These are phyloP conservation scores for Tetrao urogallus DNA, from an alignment of 2,113 vertebrate genomes.

Conservation along the genomic window DNA sequence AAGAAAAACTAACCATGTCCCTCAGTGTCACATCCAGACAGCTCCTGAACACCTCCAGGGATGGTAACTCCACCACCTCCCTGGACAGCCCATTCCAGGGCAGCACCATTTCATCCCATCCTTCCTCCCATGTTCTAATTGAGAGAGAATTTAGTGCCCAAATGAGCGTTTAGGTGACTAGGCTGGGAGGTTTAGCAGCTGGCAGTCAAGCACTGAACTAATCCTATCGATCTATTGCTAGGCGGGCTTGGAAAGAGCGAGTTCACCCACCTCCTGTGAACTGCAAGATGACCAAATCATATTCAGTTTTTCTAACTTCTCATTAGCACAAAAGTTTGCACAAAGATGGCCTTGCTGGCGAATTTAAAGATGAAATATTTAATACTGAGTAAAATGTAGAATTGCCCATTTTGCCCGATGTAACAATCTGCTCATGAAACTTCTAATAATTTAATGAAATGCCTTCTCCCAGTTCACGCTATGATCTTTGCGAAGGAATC, in stretches of 20 bases:
- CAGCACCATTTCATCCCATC: background rate
- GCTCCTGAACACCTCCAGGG: too few species aligned
- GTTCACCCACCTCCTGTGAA: background rate
- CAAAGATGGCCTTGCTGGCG: background rate
- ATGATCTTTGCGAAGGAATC: background rate
- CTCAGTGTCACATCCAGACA: too few species aligned
- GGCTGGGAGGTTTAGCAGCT: background rate
- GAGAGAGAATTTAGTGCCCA: background rate
- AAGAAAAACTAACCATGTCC: too few species aligned
- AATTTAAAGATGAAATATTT: background rate
- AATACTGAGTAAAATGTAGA: background rate
- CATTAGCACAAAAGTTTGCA: background rate
- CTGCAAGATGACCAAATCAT: background rate
- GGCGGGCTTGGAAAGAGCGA: background rate
- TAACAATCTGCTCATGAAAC: background rate
- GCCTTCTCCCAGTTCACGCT: background rate
- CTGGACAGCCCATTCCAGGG: too few species aligned
- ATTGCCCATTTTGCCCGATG: background rate
- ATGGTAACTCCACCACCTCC: too few species aligned
- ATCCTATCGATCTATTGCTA: background rate
- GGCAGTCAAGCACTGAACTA: background rate
- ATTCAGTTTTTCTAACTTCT: background rate
- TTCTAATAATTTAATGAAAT: background rate
- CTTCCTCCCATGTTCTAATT: background rate
- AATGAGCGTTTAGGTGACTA: background rate